Base-by-base conservation (phyloP, 2,113 vertebrate species). In the Montifringilla adamsi region DNA sequence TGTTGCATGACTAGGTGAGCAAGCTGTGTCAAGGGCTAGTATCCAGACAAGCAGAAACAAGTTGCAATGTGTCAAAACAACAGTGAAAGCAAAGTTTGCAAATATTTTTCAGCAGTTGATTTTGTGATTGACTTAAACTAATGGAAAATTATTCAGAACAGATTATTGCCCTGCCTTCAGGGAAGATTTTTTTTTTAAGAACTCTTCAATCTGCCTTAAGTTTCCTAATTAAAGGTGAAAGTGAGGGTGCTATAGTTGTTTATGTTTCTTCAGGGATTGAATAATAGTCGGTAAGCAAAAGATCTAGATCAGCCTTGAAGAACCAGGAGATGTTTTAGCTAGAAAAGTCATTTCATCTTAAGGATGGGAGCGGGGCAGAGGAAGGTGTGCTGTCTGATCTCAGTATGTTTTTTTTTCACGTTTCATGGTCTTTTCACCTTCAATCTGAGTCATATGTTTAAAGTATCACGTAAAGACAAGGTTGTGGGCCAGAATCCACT, bases 11-110 rank as follows among this genome's bases (percentile, higher is more conserved):
- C 43, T 70, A 31, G 15, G 26, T 89, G 83, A 92, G 75, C 43
- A 70, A 47, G 33, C 46, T 58, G 13, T 10, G 13, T 73, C 70
- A 47, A 17, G 14, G 41, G 39, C 68, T 84, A 33, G 64, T 35
- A 41, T 90, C 33, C 9, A 43, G 33, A 63, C 90, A 84, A 88
- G 94, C 39, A 66, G 67, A 62, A 93, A 86, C 90, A 76, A 55
- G 92, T 90, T 84, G 49, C 56, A 41, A 46, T 86, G 13, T 90
- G 82, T 89, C 63, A 83, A 83, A 96, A 93, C 78, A 89, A 58
- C 55, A 76, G n/a, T 27, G 63, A 76, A 93, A 76, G 49, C n/a
- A 37, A 68, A 78, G 58, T 58, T 68, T 23, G 41, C 53, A 93
- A 79, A 50, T 83, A 83, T 16, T 93, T 96, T 72, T 83, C 39